A percentile compares a stretch with the other conserved stretches of the same genome.
Evolutionary conservation across 2,113 vertebrate species (phyloP).

Genomic region (Oceanodroma tethys): DNA sequence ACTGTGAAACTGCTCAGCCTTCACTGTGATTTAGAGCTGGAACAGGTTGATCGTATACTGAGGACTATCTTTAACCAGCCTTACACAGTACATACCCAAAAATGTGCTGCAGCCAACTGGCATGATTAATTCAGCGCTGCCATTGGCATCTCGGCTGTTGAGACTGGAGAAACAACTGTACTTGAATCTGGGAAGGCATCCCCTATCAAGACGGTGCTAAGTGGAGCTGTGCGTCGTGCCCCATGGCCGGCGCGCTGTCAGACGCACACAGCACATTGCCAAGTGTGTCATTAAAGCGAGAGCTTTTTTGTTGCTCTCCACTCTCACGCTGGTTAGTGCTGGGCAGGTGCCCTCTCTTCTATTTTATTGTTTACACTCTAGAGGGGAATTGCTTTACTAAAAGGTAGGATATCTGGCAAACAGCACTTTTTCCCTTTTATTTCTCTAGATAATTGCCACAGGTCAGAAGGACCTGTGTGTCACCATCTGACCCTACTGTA

Average conservation of each 20-base stretch:
- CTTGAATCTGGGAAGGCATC: neutral
- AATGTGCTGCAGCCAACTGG: conserved; percentile 4
- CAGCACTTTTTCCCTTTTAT: neutral
- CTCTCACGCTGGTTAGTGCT: neutral
- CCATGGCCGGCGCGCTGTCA: neutral
- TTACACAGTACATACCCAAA: neutral
- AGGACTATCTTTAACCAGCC: conserved; percentile 13
- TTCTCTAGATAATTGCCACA: neutral
- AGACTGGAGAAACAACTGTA: neutral
- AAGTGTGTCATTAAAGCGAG: neutral
- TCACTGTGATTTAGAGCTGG: neutral
- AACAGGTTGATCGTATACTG: neutral
- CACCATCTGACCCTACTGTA: neutral
- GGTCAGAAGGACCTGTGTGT: neutral
- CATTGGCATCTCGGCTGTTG: neutral
- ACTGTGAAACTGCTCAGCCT: conserved; percentile 1
- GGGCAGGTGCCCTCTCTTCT: neutral
- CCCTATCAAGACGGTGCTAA: neutral
- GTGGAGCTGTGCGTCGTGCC: neutral
- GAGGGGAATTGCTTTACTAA: neutral
- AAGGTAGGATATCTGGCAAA: neutral
- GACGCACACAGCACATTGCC: neutral
- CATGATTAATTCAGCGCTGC: neutral
- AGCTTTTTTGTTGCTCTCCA: neutral
- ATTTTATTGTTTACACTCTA: neutral